These are phyloP conservation scores for Percopsis transmontana DNA, from an alignment of 2,113 vertebrate species.

Conservation along the genomic window DNA sequence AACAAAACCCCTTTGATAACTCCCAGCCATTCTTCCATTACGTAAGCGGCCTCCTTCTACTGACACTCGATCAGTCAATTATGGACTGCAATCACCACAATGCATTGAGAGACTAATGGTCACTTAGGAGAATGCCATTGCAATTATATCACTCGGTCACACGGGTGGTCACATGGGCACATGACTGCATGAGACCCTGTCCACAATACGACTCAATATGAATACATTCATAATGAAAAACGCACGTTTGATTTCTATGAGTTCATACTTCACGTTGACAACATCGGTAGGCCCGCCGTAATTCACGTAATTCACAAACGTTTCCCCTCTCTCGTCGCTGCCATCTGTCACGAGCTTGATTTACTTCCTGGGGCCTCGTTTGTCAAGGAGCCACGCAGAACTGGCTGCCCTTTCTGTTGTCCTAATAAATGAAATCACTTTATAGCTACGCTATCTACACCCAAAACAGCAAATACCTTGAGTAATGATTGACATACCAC, in stretches of 20 bases:
- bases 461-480: too few relatives aligned
- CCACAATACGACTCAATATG: background rate
- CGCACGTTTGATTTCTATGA: conserved; percentile 30
- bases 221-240: conserved; percentile 2
- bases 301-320: conserved; percentile 12
- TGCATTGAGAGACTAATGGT: conserved; percentile 69
- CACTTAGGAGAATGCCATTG: conserved; percentile 66
- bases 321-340: conserved; percentile 38
- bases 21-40: conserved; percentile 71
- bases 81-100: conserved; percentile 70
- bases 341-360: conserved; percentile 43
- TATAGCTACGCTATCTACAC: too few relatives aligned
- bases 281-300: conserved; percentile 3
- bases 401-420: too few relatives aligned
- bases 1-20: conserved; percentile 75
- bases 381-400: background rate
- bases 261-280: conserved; percentile 45
- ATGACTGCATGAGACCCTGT: conserved; percentile 38
- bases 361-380: conserved; percentile 24
- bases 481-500: too few relatives aligned
- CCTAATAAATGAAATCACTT: too few relatives aligned
- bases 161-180: conserved; percentile 64
- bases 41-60: conserved; percentile 69
- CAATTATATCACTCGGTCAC: conserved; percentile 72
- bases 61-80: conserved; percentile 77